Percentiles rank a stretch among this genome's conserved stretches.
Evolutionary conservation across 2,113 vertebrate species (phyloP).

Genomic region (Psittacula cyanocephala): DNA sequence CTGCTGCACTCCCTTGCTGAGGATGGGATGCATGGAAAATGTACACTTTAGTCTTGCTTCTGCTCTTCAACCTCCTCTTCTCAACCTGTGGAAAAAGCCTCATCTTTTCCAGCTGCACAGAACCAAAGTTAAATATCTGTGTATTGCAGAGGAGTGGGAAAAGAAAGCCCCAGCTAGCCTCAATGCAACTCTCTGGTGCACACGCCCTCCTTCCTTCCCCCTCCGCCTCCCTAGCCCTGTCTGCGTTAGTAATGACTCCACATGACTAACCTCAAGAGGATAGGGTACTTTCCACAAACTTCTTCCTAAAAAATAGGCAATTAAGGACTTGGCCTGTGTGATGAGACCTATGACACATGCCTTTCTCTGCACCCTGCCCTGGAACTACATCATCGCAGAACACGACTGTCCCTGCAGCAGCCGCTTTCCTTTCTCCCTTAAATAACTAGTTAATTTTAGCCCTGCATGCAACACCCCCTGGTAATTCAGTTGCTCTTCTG

Average conservation of each 20-base stretch:
- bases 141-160: not conserved
- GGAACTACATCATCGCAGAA: not conserved
- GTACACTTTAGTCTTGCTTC: not conserved
- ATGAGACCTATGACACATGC: not conserved
- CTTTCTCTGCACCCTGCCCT: not conserved
- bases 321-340: not conserved
- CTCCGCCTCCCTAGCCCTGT: rapidly evolving
- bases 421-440: not conserved
- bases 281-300: not conserved
- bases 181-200: not conserved
- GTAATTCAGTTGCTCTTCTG: not conserved
- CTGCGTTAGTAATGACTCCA: not conserved
- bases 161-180: not conserved
- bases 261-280: not conserved
- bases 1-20: not conserved
- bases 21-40: not conserved
- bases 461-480: rapidly evolving
- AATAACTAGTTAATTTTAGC: not conserved
- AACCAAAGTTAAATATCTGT: not conserved
- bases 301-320: not conserved
- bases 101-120: not conserved
- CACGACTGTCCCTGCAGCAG: not conserved
- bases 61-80: not conserved
- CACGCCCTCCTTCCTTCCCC: too few relatives aligned
- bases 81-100: not conserved